A percentile compares a stretch with the other conserved stretches of the same genome.
Evolutionary conservation across 2,113 vertebrate genomes (phyloP).

Genomic region (Rhadina sibilatrix): DNA sequence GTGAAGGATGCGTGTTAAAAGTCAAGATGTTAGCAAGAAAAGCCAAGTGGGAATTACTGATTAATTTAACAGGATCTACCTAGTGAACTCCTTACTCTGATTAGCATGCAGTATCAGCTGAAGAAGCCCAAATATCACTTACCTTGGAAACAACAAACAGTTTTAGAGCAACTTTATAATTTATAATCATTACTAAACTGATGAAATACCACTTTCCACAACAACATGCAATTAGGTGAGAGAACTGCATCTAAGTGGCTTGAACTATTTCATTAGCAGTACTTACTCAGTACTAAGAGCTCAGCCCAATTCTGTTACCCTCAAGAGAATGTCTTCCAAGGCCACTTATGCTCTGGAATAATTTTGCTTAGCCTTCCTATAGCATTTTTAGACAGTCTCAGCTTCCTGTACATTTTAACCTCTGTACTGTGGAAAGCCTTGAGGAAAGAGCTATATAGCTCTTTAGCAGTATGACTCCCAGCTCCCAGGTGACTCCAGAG

Average conservation of each 20-base stretch:
- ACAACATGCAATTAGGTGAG: not conserved
- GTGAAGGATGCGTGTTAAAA: not conserved
- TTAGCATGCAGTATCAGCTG: not conserved
- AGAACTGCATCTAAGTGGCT: not conserved
- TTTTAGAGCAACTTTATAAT: not conserved
- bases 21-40: not conserved
- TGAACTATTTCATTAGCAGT: not conserved
- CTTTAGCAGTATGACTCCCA: not conserved
- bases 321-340: not conserved
- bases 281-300: not conserved
- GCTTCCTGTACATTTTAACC: not conserved
- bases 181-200: not conserved
- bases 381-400: not conserved
- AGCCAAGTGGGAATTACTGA: not conserved
- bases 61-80: not conserved
- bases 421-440: not conserved
- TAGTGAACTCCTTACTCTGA: not conserved
- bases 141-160: not conserved
- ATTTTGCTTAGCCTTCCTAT: not conserved
- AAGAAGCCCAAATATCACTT: not conserved
- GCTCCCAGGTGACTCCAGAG: not conserved
- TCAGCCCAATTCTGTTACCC: not conserved
- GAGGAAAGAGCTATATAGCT: rapidly evolving
- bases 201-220: not conserved
- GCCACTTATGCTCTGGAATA: not conserved